These are phyloP conservation scores for Coendou prehensilis DNA, from an alignment of 2,797 vertebrate species.

Conservation along the genomic window DNA sequence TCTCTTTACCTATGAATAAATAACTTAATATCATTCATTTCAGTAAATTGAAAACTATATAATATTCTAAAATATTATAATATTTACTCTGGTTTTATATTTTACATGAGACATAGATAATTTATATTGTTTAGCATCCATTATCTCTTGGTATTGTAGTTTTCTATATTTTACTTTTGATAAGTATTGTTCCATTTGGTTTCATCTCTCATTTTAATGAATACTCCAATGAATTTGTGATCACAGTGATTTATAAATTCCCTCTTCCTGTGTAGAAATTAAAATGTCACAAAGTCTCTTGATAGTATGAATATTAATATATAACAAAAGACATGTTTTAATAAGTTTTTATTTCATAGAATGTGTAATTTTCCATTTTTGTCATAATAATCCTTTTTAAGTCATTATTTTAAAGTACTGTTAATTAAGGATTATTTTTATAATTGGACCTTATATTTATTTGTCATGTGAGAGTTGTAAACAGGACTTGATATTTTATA, in stretches of 20 bases:
- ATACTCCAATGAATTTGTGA: neutral
- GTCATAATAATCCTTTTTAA: neutral
- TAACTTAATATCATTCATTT: neutral
- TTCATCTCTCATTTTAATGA: neutral
- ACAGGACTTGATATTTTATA: neutral
- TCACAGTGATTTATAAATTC: neutral
- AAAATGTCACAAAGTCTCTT: neutral
- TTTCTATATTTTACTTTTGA: neutral
- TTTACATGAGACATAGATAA: neutral
- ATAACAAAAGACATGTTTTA: neutral
- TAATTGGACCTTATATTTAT: neutral
- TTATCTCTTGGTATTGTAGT: neutral
- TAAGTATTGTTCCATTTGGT: neutral
- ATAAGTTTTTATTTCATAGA: neutral
- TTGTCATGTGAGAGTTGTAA: slow-evolving; percentile 1
- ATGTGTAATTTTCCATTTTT: neutral
- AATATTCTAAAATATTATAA: neutral
- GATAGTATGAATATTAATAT: neutral
- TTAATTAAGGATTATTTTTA: neutral
- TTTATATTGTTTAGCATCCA: neutral
- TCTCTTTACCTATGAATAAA: neutral
- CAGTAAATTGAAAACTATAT: neutral
- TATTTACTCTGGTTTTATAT: neutral
- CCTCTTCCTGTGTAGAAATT: neutral
- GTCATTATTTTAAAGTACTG: neutral